These are phyloP conservation scores for Pseudanteris insignis DNA, from an alignment of 2,888 invertebrate genomes.

Conservation along the genomic window DNA sequence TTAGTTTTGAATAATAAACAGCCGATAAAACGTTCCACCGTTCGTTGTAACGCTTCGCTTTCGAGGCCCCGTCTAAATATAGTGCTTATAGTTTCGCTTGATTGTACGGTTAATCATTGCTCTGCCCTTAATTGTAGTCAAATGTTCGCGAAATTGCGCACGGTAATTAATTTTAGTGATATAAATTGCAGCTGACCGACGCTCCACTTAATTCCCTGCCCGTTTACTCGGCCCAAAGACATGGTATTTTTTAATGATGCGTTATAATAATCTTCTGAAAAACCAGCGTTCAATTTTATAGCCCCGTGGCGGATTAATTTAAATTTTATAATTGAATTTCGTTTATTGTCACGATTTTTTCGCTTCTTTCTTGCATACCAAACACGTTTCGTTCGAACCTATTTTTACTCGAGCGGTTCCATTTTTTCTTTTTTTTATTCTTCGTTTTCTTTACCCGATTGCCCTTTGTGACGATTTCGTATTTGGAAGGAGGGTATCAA, in stretches of 20 bases:
- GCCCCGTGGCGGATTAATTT: not conserved
- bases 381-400: too few species aligned
- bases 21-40: constrained; percentile 21
- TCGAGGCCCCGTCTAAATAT: constrained; percentile 15
- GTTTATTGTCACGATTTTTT: not conserved
- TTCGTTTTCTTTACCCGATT: too few species aligned
- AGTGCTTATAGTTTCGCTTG: constrained; percentile 16
- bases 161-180: constrained; percentile 29
- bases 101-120: constrained; percentile 15
- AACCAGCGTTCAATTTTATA: not conserved
- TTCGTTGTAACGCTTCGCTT: not conserved
- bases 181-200: constrained; percentile 18
- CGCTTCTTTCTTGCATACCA: too few species aligned
- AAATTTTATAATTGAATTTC: constrained; percentile 1
- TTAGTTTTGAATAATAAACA: constrained; percentile 24
- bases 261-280: not conserved
- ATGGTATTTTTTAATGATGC: constrained; percentile 11
- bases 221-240: not conserved
- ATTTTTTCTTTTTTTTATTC: too few species aligned
- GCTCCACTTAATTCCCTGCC: constrained; percentile 4
- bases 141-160: constrained; percentile 18
- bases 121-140: constrained; percentile 16
- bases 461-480: too few species aligned
- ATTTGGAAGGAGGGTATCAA: too few species aligned
- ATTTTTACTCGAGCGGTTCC: too few species aligned